A percentile compares a stretch with the other conserved stretches of the same genome.
phyloP scores from a whole-genome alignment of 2,888 invertebrate species.

The Chrysolina oricalcia region DNA sequence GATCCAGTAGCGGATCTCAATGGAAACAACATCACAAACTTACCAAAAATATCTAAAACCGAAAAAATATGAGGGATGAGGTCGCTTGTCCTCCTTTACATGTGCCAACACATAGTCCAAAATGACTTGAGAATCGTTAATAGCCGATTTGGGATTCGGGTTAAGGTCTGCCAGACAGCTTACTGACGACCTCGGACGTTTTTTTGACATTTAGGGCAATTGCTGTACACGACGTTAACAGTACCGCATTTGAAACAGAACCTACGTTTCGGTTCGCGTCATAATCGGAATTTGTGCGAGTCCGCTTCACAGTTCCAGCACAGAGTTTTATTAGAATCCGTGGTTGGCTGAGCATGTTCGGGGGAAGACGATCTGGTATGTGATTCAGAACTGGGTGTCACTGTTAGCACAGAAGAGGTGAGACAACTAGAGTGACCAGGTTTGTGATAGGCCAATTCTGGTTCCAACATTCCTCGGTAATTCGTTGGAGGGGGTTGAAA shows the following conservation, averaged over 20 bases:
- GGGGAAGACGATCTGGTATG: background rate
- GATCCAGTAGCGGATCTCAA: constrained; percentile 41
- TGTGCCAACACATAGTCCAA: background rate
- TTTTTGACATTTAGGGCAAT: constrained; percentile 10
- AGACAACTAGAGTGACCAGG: background rate
- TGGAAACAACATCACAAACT: constrained; percentile 46
- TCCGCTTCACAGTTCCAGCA: constrained; percentile 25
- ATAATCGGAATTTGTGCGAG: constrained; percentile 10
- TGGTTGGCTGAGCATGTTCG: background rate
- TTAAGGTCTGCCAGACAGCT: background rate
- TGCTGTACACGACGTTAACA: background rate
- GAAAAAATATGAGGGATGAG: constrained; percentile 38
- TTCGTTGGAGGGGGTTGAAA: constrained; percentile 32
- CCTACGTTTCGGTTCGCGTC: constrained; percentile 10
- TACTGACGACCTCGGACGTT: constrained; percentile 9
- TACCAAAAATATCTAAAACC: constrained; percentile 46
- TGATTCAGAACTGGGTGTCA: background rate
- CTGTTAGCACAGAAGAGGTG: background rate
- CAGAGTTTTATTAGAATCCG: background rate
- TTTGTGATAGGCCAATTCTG: constrained; percentile 35
- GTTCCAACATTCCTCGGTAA: constrained; percentile 29
- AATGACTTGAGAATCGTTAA: background rate
- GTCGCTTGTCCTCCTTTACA: background rate
- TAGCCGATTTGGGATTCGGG: background rate
- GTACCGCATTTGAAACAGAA: constrained; percentile 17